Evolutionary conservation across 2,113 vertebrate species (phyloP).

Genomic region (Suricata suricatta): DNA sequence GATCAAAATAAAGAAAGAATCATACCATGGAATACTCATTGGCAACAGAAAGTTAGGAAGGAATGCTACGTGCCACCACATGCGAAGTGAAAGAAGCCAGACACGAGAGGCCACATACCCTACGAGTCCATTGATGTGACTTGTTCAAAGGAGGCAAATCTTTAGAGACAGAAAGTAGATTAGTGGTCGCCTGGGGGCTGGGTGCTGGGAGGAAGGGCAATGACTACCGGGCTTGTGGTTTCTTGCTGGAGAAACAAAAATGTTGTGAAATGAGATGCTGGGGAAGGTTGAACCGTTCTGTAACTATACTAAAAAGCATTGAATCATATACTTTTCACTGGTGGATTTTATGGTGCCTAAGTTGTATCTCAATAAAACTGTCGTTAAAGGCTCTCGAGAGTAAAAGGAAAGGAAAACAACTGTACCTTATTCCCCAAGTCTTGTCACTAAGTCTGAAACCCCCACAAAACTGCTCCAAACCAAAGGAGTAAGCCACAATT

Average conservation of each 20-base stretch:
- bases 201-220: not conserved
- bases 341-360: constrained; percentile 1
- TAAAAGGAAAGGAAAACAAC: not conserved
- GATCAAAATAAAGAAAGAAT: not conserved
- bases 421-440: not conserved
- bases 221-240: not conserved
- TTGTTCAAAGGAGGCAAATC: not conserved
- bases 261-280: not conserved
- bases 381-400: not conserved
- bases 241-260: not conserved
- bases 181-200: not conserved
- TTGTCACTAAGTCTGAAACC: not conserved
- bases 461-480: not conserved
- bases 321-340: not conserved
- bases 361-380: not conserved
- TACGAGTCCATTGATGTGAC: not conserved
- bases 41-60: not conserved
- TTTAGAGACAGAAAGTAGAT: not conserved
- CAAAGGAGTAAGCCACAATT: not conserved
- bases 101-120: not conserved
- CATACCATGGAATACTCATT: not conserved
- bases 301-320: not conserved
- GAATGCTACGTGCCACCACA: not conserved
- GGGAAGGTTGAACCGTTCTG: not conserved
- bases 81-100: not conserved